Conservation (phyloP, 2,888 invertebrate genomes). For the Drosophila kuntzei region DNA sequence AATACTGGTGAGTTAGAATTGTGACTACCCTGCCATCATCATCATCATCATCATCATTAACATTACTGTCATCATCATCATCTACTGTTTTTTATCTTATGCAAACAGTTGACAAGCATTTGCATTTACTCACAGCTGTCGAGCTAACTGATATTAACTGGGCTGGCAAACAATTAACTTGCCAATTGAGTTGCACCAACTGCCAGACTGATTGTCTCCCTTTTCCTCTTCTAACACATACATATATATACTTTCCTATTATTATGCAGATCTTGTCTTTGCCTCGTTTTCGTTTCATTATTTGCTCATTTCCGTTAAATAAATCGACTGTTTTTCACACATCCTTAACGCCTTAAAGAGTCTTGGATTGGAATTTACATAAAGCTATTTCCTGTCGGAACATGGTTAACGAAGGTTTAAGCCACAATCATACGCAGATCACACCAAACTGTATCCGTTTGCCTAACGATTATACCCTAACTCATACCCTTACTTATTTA, state of each 20-base stretch:
- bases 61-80: background rate
- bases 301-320: conserved; percentile 23
- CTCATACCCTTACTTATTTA: background rate
- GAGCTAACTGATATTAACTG: conserved; percentile 19
- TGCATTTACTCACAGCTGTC: conserved; percentile 45
- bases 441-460: background rate
- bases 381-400: conserved; percentile 4
- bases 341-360: conserved; percentile 17
- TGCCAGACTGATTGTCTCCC: conserved; percentile 14
- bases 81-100: conserved; percentile 20
- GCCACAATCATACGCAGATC: background rate
- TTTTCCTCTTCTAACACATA: no score
- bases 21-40: conserved; percentile 3
- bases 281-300: conserved; percentile 17
- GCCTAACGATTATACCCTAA: background rate
- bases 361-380: background rate
- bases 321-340: conserved; percentile 16
- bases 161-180: conserved; percentile 58
- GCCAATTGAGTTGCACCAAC: conserved; percentile 45
- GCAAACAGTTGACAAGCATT: conserved; percentile 53
- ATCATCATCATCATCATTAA: conserved; percentile 13
- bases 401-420: background rate
- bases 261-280: conserved; percentile 21
- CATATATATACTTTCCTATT: conserved; percentile 1
- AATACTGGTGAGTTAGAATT: conserved; percentile 89